A percentile compares a stretch with the other conserved stretches of the same genome.
phyloP scores from a whole-genome alignment of 2,113 vertebrate species.

The Microtus ochrogaster region DNA sequence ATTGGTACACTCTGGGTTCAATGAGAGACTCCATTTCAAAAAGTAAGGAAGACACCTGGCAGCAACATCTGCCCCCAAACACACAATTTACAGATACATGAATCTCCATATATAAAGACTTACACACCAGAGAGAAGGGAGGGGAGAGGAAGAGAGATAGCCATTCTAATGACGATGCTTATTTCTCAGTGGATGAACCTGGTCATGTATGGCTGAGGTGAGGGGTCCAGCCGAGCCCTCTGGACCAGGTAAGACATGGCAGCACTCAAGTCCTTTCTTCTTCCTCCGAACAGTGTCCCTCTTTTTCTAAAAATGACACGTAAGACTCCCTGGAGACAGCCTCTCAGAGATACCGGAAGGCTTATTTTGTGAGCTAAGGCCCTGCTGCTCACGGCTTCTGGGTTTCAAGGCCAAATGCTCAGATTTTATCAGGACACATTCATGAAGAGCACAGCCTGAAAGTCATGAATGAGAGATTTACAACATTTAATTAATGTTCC shows the following conservation, averaged over 20 bases:
- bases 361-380: background rate
- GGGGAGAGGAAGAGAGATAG: background rate
- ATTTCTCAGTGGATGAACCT: constrained; percentile 81
- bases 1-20: background rate
- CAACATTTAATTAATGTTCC: background rate
- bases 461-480: background rate
- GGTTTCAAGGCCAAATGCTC: background rate
- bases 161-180: constrained; percentile 11
- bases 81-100: background rate
- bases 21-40: background rate
- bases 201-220: constrained; percentile 78
- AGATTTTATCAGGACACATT: background rate
- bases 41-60: background rate
- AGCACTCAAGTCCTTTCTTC: background rate
- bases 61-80: background rate
- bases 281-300: background rate
- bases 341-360: background rate
- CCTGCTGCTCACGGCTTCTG: background rate
- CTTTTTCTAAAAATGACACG: background rate
- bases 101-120: too few relatives aligned
- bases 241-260: constrained; percentile 29
- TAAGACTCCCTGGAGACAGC: background rate
- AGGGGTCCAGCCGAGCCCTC: background rate
- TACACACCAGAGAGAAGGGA: too few relatives aligned
- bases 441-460: background rate